Base-by-base conservation (phyloP, 2,888 invertebrate genomes). In the Drosophila subsilvestris region DNA sequence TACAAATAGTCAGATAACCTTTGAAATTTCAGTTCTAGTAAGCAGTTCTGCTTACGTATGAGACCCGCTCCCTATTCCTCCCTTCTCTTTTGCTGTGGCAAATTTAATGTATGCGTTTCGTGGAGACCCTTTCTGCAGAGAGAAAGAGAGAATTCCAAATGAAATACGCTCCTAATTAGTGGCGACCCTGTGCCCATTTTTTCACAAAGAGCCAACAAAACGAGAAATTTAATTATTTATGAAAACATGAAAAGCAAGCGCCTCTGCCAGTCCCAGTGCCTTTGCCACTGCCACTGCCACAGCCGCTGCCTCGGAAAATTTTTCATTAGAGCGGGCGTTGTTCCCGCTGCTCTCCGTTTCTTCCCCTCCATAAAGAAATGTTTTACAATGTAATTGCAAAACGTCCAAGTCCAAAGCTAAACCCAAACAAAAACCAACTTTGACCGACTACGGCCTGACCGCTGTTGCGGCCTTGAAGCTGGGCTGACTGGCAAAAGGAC, bases 181-280 rank as follows among this genome's bases (percentile, higher is more conserved):
- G 75, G 74, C 66, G 84, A 81, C 81, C 81, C 80, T 79, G 81
- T 47, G 55, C 80, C 75, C 69, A 65, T 78, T 81, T 58, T 20
- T 56, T 48, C 55, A 60, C 67, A 63, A 66, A 66, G 66, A 54
- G 65, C 65, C 49, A 44, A 55, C 47, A 53, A 45, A 72, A 70
- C 74, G 54, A 69, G 67, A 75, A 71, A 70, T 82, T 86, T 86
- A 84, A 84, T 84, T 84, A 84, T 83, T 86, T 83, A 86, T 86
- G 86, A 85, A 85, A 82, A 83, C 80, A 81, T 81, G 83, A 75
- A 60, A 74, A 63, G 63, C 68, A 27, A 32, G 27, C 17, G 60
- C 63, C 66, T 4, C 27, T 42, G 49, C 67, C 58, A 3, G 17
- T 42, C 48, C 66, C 57, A 20, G 2, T 20, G 20, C 22, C 22